These are phyloP conservation scores for Neostethus bicornis DNA, from an alignment of 2,797 vertebrate species.

Conservation along the genomic window DNA sequence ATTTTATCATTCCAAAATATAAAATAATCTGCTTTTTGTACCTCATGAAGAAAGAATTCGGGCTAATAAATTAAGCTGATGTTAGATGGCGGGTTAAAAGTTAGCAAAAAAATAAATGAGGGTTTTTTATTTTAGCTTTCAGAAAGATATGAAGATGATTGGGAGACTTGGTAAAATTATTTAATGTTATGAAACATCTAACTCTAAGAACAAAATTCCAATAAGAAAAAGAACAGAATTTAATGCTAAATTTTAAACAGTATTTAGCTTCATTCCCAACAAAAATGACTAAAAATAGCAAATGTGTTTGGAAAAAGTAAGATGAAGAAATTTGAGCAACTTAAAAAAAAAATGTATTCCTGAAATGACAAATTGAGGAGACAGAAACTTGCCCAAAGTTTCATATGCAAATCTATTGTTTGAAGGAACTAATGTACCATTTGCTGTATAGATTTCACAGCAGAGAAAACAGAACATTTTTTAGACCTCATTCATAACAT, in stretches of 20 bases:
- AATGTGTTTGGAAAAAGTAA: background rate
- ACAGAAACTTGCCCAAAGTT: background rate
- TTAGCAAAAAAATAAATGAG: too few relatives aligned
- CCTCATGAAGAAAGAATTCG: slow-evolving; percentile 7
- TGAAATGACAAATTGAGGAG: background rate
- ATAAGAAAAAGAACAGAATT: too few relatives aligned
- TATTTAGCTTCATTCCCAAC: background rate
- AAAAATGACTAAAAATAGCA: background rate
- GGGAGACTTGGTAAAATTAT: too few relatives aligned
- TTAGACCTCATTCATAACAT: background rate
- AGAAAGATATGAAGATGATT: too few relatives aligned
- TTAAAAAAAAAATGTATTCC: too few relatives aligned
- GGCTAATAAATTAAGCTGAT: background rate
- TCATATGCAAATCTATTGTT: background rate
- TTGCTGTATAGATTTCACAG: background rate
- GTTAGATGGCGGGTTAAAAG: too few relatives aligned
- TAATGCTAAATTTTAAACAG: too few relatives aligned
- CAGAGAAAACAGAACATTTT: background rate
- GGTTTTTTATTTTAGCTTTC: too few relatives aligned
- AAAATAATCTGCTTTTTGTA: background rate
- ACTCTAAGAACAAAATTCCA: too few relatives aligned
- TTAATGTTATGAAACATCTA: too few relatives aligned
- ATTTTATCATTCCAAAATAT: slow-evolving; percentile 16
- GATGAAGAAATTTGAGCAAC: too few relatives aligned
- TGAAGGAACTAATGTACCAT: background rate